Base-by-base conservation (phyloP, 2,113 vertebrate genomes). In the Syrmaticus mikado region DNA sequence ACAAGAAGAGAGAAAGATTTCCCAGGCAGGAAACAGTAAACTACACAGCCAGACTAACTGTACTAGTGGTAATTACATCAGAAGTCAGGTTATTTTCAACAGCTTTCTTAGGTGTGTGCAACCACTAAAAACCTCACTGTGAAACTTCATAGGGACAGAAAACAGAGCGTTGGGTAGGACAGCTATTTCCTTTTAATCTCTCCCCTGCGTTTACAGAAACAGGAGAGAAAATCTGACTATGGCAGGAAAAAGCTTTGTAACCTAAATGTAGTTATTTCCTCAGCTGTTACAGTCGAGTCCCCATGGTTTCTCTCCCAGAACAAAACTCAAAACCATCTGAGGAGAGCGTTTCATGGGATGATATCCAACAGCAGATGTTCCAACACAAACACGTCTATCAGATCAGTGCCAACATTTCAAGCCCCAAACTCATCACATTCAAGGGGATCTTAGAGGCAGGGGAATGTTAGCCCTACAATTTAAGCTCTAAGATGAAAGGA, bases 391-490 rank as follows among this genome's bases (percentile, higher is more conserved):
- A 94, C 3, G 45, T 87, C 90, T 94, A 95, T 83, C 80, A 78
- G 75, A 90, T 95, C 96, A 91, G 92, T 93, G 82, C 93, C 92
- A 95, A 87, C 73, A 65, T 85, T 83, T 96, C 92, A 95, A 96
- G 81, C 92, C 94, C 92, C 71, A 60, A 91, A 93, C 93, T 90
- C 90, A 94, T 74, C 90, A 94, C 92, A 95, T 50, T 94, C 93
- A 88, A 79, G 52, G 93, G 82, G 65, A 61, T 87, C 86, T 95
- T 36, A 66, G 81, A 89, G 85, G 87, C 68, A 97, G 95, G 76
- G 96, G 98, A 97, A 94, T 97, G 97, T 98, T 94, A 98, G 95
- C 96, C 96, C 96, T 96, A 96, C 93, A 85, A 88, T 87, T 85
- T 91, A 94, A 95, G 96, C 91, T 90, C 90, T 95, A 95, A 92